A percentile compares a stretch with the other conserved stretches of the same genome.
Conservation (phyloP, 2,113 vertebrate genomes). For the Phalacrocorax brasilianus region DNA sequence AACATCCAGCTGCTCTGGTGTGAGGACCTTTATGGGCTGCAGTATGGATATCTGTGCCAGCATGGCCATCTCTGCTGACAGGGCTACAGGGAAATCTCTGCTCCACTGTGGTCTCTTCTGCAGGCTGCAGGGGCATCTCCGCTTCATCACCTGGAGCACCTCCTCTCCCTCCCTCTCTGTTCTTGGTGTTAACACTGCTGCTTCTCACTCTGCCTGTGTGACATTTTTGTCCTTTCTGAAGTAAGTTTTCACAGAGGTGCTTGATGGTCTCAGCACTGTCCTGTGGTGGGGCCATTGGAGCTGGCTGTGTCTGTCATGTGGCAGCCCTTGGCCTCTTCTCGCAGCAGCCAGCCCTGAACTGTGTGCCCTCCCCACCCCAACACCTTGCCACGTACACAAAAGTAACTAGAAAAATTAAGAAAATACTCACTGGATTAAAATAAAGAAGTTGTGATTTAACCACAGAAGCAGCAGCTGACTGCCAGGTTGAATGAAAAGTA, state of each 20-base stretch:
- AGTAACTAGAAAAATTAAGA: background rate
- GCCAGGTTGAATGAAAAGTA: background rate
- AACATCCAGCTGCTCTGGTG: background rate
- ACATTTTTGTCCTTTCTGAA: background rate
- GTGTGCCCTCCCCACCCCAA: rapidly evolving
- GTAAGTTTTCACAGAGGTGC: background rate
- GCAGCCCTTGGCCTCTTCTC: background rate
- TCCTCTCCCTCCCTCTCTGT: background rate
- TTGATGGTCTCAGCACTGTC: background rate
- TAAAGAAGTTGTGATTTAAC: background rate
- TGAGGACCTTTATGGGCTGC: background rate
- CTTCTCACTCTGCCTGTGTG: background rate
- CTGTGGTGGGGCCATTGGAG: background rate
- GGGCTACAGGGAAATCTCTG: background rate
- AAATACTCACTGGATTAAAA: background rate
- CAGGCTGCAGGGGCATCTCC: background rate
- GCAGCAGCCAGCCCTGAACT: background rate
- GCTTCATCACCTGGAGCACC: background rate
- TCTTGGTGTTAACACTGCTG: background rate
- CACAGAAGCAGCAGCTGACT: background rate
- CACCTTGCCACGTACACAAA: background rate
- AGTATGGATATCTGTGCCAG: background rate
- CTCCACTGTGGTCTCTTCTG: background rate
- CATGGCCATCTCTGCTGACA: background rate
- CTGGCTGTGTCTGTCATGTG: background rate